Base-by-base conservation (phyloP, 1,140 invertebrate species). In the Halyomorpha halys region DNA sequence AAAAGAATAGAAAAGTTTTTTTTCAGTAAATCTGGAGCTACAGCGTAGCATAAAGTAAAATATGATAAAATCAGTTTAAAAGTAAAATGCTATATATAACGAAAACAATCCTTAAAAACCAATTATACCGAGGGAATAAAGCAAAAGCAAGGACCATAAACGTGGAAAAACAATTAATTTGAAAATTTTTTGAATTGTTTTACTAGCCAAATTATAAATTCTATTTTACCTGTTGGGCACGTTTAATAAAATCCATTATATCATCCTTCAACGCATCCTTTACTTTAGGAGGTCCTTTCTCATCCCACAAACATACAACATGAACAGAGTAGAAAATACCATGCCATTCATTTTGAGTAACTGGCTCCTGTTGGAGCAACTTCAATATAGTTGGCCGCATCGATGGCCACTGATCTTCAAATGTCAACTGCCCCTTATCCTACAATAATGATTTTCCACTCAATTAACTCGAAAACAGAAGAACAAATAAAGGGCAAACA, bases 261-360 rank as follows among this genome's bases (percentile, higher is more conserved):
- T 97, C 93, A 72, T 94, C 88, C 72, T 92, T 87, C 3, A 98
- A 77, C 34, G 90, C 88, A 73, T 91, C 86, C 70, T 88, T 83
- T 56, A 98, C 82, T 76, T 93, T 96, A 9, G 81, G 78, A 13
- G 92, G 83, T 3, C 93, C 94, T 78, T 94, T 94, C 70, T 97
- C 94, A 78, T 97, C 94, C 93, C 94, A 97, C 18, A 97, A 74
- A 74, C 94, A 97, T 11, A 97, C 92, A 59, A 87, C 82, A 78
- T 98, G 93, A 11, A 97, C 91, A 56, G 89, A 88, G 77, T 91
- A 96, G 77, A 98, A 98, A 66, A 98, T 78, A 75, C 96, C 93
- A 75, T 98, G 94, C 95, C 95, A 98, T 82, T 98, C 94, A 68
- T 79, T 81, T 72, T 91, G 86, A n/a, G 89, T 89, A 0, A 98